Evolutionary conservation across 2,113 vertebrate genomes (phyloP).

Genomic region (Gymnobelideus leadbeateri): DNA sequence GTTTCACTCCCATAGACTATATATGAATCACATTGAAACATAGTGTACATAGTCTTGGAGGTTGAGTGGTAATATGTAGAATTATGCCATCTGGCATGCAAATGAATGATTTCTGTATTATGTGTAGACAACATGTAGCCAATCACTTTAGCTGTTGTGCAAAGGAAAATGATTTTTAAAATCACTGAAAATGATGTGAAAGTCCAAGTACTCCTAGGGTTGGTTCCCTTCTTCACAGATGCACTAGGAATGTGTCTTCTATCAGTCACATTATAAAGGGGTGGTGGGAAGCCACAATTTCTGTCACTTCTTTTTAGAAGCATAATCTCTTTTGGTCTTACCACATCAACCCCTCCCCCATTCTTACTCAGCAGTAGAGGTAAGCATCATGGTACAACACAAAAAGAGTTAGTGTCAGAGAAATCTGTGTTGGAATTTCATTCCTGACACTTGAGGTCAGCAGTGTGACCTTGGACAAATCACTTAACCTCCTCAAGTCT

Average conservation of each 20-base stretch:
- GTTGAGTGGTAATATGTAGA: not conserved
- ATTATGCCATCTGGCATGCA: not conserved
- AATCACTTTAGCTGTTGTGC: conserved; percentile 10
- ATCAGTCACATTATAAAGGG: not conserved
- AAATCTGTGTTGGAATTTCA: not conserved
- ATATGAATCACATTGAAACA: not conserved
- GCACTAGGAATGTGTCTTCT: not conserved
- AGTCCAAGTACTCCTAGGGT: not conserved
- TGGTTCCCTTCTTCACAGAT: not conserved
- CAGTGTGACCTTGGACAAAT: not conserved
- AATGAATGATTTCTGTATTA: not conserved
- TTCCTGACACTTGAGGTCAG: not conserved
- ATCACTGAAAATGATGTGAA: not conserved
- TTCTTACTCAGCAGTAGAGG: not conserved
- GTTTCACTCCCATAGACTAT: not conserved
- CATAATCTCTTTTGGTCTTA: not conserved
- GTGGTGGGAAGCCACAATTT: not conserved
- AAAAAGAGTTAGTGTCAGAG: not conserved
- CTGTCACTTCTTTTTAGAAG: not conserved
- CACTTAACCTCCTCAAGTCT: not conserved
- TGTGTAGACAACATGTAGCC: not conserved
- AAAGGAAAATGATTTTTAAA: conserved; percentile 33
- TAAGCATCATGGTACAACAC: not conserved
- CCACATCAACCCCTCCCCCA: not conserved
- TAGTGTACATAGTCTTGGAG: not conserved